Conservation (phyloP, 2,888 invertebrate genomes). For the Drosophila koepferae region DNA sequence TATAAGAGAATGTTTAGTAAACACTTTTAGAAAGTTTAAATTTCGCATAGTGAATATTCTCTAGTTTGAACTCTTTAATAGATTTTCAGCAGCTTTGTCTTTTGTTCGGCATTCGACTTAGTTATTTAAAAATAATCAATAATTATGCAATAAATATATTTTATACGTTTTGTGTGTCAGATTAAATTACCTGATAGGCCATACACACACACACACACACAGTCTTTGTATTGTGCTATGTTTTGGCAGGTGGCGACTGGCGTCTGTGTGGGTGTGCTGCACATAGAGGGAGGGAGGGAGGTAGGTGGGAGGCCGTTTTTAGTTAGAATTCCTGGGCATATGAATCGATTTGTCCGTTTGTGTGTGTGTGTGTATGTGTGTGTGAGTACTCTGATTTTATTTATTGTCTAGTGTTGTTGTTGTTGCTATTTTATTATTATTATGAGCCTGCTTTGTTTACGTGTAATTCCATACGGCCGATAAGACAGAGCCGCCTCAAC, state of each 20-base stretch:
- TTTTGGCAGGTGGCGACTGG: conserved; percentile 54
- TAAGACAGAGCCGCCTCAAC: conserved; percentile 36
- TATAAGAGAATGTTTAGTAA: not conserved
- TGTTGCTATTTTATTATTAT: conserved; percentile 11
- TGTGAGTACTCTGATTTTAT: conserved; percentile 28
- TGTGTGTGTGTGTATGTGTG: conserved; percentile 10
- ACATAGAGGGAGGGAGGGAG: not conserved
- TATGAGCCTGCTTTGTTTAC: conserved; percentile 57
- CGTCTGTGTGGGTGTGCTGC: conserved; percentile 21
- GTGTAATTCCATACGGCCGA: conserved; percentile 56
- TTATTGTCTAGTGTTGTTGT: conserved; percentile 32
- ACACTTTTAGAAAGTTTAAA: not conserved
- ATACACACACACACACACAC: not conserved
- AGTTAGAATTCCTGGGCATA: conserved; percentile 56
- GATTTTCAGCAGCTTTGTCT: not conserved
- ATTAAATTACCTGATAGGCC: conserved; percentile 19
- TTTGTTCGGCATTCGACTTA: not conserved
- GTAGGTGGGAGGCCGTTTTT: conserved; percentile 15
- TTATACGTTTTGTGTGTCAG: conserved; percentile 2
- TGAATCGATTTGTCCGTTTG: conserved; percentile 32
- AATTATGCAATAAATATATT: conserved; percentile 16
- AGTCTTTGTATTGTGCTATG: conserved; percentile 19
- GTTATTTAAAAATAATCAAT: not conserved
- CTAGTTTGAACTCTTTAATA: not conserved
- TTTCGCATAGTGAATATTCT: not conserved